phyloP scores from a whole-genome alignment of 2,888 invertebrate genomes.

The Ametastegia equiseti region DNA sequence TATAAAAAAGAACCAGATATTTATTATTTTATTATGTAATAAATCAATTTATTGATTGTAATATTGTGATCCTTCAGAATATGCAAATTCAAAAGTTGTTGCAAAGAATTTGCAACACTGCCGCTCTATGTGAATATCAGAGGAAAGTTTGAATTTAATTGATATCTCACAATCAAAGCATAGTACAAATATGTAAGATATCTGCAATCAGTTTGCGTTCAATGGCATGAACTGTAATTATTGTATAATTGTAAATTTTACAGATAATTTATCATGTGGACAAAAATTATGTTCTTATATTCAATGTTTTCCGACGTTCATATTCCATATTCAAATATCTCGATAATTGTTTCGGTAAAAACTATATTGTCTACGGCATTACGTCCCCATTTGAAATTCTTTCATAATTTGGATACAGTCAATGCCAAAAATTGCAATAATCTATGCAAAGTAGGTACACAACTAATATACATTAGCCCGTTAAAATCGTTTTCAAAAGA shows the following conservation, averaged over 20 bases:
- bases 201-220: conserved; percentile 14
- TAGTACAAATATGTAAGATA: conserved; percentile 48
- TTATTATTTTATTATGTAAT: conserved; percentile 24
- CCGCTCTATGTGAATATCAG: conserved; percentile 30
- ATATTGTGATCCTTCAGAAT: conserved; percentile 33
- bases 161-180: conserved; percentile 44
- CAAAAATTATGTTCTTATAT: background rate
- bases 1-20: conserved; percentile 36
- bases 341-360: background rate
- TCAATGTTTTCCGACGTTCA: background rate
- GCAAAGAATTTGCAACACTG: conserved; percentile 17
- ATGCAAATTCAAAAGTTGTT: conserved; percentile 18
- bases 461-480: background rate
- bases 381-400: background rate
- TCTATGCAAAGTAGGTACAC: background rate
- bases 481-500: conserved; percentile 23
- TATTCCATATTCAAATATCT: conserved; percentile 6
- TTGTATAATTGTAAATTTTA: background rate
- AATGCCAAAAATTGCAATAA: conserved; percentile 34
- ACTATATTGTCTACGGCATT: background rate
- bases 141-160: conserved; percentile 21
- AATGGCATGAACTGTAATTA: background rate
- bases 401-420: background rate
- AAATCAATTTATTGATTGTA: conserved; percentile 14
- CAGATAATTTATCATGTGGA: background rate